Conservation (phyloP, 1,140 invertebrate species). For the Aphaenogaster floridana region DNA sequence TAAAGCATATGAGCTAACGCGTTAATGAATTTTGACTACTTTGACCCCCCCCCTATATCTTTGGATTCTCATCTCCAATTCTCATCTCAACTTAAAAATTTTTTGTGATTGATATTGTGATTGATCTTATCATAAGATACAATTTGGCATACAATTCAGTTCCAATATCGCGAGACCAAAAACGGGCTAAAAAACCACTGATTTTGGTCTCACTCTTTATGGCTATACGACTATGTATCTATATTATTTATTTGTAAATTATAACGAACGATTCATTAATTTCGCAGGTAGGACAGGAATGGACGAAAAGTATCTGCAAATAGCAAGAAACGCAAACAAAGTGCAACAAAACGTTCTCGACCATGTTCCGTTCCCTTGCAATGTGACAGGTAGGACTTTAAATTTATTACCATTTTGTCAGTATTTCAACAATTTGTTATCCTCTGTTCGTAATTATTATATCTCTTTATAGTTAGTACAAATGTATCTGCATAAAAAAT, state of each 20-base stretch:
- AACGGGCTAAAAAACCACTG: no score
- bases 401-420: background rate
- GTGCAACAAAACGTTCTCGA: conserved; percentile 71
- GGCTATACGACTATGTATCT: background rate
- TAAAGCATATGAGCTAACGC: no score
- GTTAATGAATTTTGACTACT: no score
- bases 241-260: background rate
- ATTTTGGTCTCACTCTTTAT: background rate
- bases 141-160: no score
- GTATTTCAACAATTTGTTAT: background rate
- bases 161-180: no score
- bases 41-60: no score
- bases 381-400: conserved; percentile 79
- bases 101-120: no score
- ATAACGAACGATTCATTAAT: background rate
- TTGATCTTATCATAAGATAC: no score
- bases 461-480: background rate
- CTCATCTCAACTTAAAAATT: no score
- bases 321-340: conserved; percentile 48
- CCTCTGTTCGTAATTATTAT: background rate
- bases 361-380: conserved; percentile 79
- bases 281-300: conserved; percentile 72
- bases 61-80: no score
- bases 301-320: conserved; percentile 53
- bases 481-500: background rate